phyloP scores from a whole-genome alignment of 2,113 vertebrate species.

The Chloropsis hardwickii region DNA sequence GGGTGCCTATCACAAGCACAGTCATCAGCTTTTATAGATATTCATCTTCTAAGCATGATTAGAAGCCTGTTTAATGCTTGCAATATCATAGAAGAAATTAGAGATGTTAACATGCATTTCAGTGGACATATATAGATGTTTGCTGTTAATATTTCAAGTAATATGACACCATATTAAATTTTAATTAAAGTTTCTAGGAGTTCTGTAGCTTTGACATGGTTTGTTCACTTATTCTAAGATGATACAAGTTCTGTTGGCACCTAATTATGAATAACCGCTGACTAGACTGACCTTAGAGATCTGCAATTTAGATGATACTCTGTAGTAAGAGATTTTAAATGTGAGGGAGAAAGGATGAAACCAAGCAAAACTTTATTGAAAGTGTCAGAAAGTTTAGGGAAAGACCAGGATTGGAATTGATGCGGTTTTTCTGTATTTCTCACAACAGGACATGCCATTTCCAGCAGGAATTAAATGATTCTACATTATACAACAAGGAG shows the following conservation, averaged over 20 bases:
- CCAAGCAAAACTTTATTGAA: not conserved
- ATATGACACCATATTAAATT: conserved; percentile 11
- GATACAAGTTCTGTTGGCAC: not conserved
- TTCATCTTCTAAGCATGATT: not conserved
- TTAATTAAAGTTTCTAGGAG: conserved; percentile 28
- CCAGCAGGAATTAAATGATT: not conserved
- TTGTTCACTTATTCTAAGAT: not conserved
- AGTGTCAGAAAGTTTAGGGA: not conserved
- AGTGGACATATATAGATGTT: conserved; percentile 1
- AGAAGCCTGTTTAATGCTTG: not conserved
- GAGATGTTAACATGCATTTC: conserved; percentile 27
- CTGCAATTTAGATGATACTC: not conserved
- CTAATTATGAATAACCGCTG: not conserved
- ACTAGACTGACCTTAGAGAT: not conserved
- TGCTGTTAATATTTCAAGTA: conserved; percentile 43
- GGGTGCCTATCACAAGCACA: not conserved
- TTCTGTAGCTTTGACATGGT: not conserved
- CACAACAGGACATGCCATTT: not conserved
- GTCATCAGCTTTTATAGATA: conserved; percentile 6
- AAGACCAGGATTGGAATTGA: not conserved
- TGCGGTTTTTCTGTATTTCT: not conserved
- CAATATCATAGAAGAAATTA: conserved; percentile 1
- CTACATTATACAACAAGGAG: not conserved
- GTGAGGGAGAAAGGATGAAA: not conserved
- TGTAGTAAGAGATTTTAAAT: not conserved